Base-by-base conservation (phyloP, 2,888 invertebrate species). In the Papilio protenor region DNA sequence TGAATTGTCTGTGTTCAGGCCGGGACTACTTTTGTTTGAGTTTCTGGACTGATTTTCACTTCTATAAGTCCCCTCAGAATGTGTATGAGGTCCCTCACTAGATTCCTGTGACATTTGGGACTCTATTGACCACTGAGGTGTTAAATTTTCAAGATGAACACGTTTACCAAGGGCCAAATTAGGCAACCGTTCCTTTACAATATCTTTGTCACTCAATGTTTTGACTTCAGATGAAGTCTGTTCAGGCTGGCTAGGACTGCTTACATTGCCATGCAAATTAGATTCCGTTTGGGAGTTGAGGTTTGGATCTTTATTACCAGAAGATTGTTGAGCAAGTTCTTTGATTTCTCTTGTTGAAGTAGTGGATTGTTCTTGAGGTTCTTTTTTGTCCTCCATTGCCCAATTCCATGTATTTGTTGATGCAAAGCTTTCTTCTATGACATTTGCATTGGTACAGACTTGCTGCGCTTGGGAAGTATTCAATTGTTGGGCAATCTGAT, bases 101-200 rank as follows among this genome's bases (percentile, higher is more conserved):
- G 96, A 96, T 83, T 96, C 96, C 85, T 96, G 96, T 14, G 96
- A 96, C 89, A 96, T 95, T 86, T 96, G 96, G 55, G 96, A 96
- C 85, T 96, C 96, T 76, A 95, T 95, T 8, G 96, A 96, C 96
- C 96, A 96, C 83, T 96, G 96, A 2, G 96, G 96, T 27, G 96
- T 92, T 82, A 93, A 85, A 85, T 91, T 92, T 66, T 93, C 91
- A 84, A 92, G 85, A 82, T 94, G 90, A 78, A 92, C 89, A 64
- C 93, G 88, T 81, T 92, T 95, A 55, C 92, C 94, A 71, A 92
- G 81, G 64, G 91, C 94, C 83, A 95, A 88, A 84, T 92, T 95
- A 76, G 92, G 95, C 82, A 93, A 89, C 79, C 86, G 89, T 80
- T 92, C 95, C 81, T 90, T 91, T 10, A 92, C 86, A 74, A 87